Evolutionary conservation across 2,888 invertebrate genomes (phyloP), one percentile per base, ranked within the genome.

Genomic region (Tortricodes alternella): DNA sequence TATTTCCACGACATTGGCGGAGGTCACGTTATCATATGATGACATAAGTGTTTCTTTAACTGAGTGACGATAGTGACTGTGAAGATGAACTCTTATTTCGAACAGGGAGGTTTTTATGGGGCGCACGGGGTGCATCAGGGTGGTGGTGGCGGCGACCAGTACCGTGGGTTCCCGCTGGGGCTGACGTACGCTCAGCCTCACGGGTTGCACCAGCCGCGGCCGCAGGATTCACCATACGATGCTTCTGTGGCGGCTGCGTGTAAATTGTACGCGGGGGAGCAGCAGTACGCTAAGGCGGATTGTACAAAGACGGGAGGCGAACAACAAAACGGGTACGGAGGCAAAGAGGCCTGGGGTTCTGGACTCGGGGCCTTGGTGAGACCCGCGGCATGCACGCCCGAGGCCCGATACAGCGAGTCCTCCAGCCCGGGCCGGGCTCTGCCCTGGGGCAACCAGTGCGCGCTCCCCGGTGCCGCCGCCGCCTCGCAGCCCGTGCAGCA

Each of bases 91-190:
- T 97, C 97, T 84, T 98, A 97, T 89, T 98, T 97, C 89, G 97
- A 97, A 92, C 97, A 97, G 92, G 95, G 96, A 88, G 97, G 97
- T 89, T 98, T 98, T 92, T 97, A 98, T 92, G 97, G 97, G 78
- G 93, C 95, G 76, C 96, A 97, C 88, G 97, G 97, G 80, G 89
- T 89, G 73, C 95, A 96, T 91, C 95, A 97, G 91, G 93, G 93
- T 62, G 92, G 94, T 68, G 93, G 89, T 15, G 92, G 94, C 59
- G 96, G 96, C 69, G 94, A 95, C 89, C 94, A 96, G 85, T 96
- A 97, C 85, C 93, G 96, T 77, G 95, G 96, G 63, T 97, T 97
- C 79, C 97, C 97, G 11, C 91, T 97, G 53, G 96, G 96, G 59
- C 90, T 97, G 71, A 97, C 97, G 15, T 97, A 97, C 78, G 95